Conservation (phyloP, 2,113 vertebrate genomes). For the Psilopogon haemacephalus region DNA sequence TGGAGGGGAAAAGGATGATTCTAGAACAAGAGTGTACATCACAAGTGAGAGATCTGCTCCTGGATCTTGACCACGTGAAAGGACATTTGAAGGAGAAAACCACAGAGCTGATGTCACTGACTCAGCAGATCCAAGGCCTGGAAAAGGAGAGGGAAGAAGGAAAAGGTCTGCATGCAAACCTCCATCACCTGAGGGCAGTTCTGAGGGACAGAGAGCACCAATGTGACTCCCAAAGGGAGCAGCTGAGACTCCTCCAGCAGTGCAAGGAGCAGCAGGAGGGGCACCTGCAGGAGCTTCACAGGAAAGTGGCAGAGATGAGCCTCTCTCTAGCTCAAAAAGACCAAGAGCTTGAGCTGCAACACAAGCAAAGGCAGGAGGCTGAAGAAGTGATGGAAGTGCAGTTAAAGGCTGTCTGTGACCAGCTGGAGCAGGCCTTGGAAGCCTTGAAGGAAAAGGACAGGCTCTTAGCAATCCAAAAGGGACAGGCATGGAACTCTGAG, state of each 20-base stretch:
- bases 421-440: constrained; percentile 57
- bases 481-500: constrained; percentile 21
- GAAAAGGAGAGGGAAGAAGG: constrained; percentile 34
- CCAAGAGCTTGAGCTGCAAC: constrained; percentile 52
- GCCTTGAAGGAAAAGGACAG: constrained; percentile 52
- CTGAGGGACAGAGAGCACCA: constrained; percentile 72
- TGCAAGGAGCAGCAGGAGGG: constrained; percentile 52
- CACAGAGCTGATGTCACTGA: constrained; percentile 60
- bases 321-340: constrained; percentile 66
- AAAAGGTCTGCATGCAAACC: constrained; percentile 47
- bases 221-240: constrained; percentile 64
- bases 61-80: constrained; percentile 70
- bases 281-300: constrained; percentile 62
- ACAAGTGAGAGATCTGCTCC: constrained; percentile 67
- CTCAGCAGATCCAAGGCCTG: constrained; percentile 48
- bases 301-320: constrained; percentile 37
- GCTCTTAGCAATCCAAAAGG: constrained; percentile 47
- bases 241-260: constrained; percentile 57
- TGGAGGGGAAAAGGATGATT: constrained; percentile 60
- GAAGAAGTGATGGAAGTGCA: constrained; percentile 34
- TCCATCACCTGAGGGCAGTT: constrained; percentile 68
- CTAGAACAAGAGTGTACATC: constrained; percentile 59
- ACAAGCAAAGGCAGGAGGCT: constrained; percentile 51
- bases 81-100: constrained; percentile 58
- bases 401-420: constrained; percentile 31